Evolutionary conservation across 2,888 invertebrate species (phyloP).

Genomic region (Hemithea aestivaria): DNA sequence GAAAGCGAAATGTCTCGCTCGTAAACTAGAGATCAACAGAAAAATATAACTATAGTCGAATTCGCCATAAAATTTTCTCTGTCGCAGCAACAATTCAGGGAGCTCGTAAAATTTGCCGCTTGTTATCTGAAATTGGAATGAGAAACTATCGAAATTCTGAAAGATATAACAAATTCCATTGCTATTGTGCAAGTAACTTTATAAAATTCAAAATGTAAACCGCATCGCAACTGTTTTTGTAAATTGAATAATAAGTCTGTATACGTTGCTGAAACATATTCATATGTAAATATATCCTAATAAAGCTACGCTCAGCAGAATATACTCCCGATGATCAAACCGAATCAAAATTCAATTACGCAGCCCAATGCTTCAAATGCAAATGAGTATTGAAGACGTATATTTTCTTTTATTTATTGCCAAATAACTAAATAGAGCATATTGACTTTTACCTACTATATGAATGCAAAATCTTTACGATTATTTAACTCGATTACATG

Average conservation of each 20-base stretch:
- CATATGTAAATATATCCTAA: slow-evolving; percentile 5
- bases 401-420: background rate
- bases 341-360: slow-evolving; percentile 18
- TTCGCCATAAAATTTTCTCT: slow-evolving; percentile 34
- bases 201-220: too few relatives aligned
- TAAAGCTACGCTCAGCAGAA: slow-evolving; percentile 12
- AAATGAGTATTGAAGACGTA: slow-evolving; percentile 15
- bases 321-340: slow-evolving; percentile 18
- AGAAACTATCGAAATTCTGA: slow-evolving; percentile 32
- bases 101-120: slow-evolving; percentile 54
- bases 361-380: slow-evolving; percentile 16
- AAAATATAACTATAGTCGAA: slow-evolving; percentile 31
- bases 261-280: slow-evolving; percentile 12
- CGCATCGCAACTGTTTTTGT: too few relatives aligned
- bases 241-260: slow-evolving; percentile 3
- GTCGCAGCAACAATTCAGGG: slow-evolving; percentile 41
- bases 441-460: too few relatives aligned
- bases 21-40: slow-evolving; percentile 31
- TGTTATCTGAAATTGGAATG: slow-evolving; percentile 49
- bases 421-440: too few relatives aligned
- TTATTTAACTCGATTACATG: too few relatives aligned
- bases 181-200: too few relatives aligned
- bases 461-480: too few relatives aligned
- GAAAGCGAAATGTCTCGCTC: slow-evolving; percentile 22
- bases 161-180: slow-evolving; percentile 10